These are phyloP conservation scores for Aleiodes sp. DNA, from an alignment of 1,140 invertebrate species.

Conservation along the genomic window DNA sequence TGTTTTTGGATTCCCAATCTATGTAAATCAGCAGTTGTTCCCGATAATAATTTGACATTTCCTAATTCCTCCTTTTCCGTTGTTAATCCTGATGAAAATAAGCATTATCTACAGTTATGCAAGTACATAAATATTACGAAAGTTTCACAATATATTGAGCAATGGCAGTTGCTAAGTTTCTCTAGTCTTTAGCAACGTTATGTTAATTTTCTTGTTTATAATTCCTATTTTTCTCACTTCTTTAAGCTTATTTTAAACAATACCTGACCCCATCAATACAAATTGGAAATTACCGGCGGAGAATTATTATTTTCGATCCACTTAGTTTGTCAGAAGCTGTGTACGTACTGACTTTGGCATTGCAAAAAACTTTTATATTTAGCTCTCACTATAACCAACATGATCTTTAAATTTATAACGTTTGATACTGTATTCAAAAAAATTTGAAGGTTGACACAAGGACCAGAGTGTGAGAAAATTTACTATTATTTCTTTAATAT, in stretches of 20 bases:
- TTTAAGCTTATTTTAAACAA: neutral
- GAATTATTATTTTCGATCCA: conserved; percentile 29
- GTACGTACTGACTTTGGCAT: conserved; percentile 20
- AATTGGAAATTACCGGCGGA: conserved; percentile 16
- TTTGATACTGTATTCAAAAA: neutral
- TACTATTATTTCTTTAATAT: neutral
- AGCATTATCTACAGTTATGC: conserved; percentile 15
- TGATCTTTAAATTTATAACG: conserved; percentile 7
- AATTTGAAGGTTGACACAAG: conserved; percentile 5
- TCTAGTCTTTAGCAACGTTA: neutral
- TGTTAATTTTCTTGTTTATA: neutral
- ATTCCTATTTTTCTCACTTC: neutral
- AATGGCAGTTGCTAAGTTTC: neutral
- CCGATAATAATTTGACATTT: conserved; percentile 54
- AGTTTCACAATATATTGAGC: neutral
- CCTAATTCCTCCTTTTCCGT: conserved; percentile 47
- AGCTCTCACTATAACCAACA: conserved; percentile 10
- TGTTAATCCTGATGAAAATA: conserved; percentile 5
- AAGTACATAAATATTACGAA: conserved; percentile 16
- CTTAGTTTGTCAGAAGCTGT: conserved; percentile 26
- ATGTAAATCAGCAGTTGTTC: conserved; percentile 58
- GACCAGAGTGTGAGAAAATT: neutral
- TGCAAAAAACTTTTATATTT: conserved; percentile 29
- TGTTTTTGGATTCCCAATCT: conserved; percentile 74
- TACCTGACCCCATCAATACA: conserved; percentile 40